Conservation (phyloP, 2,888 invertebrate genomes). For the Dromius quadrimaculatus region DNA sequence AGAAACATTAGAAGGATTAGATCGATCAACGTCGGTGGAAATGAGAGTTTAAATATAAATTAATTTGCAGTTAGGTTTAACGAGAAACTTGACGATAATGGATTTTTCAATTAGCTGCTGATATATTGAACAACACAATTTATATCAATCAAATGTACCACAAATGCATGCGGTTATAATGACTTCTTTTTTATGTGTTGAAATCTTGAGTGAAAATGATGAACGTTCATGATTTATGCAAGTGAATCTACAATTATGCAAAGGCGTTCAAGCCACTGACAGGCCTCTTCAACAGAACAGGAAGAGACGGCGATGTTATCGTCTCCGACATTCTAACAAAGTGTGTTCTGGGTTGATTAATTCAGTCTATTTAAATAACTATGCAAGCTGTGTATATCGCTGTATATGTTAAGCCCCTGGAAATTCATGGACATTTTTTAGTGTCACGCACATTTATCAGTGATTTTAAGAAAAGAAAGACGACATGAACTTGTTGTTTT, state of each 20-base stretch:
- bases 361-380: slow-evolving; percentile 49
- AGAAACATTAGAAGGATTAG: neutral
- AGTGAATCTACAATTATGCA: slow-evolving; percentile 24
- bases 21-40: neutral
- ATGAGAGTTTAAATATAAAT: slow-evolving; percentile 1
- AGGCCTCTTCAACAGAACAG: slow-evolving; percentile 7
- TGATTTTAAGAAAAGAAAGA: slow-evolving; percentile 40
- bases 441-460: slow-evolving; percentile 20
- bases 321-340: slow-evolving; percentile 34
- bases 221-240: slow-evolving; percentile 12
- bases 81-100: too few species aligned
- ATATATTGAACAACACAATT: too few species aligned
- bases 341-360: slow-evolving; percentile 45
- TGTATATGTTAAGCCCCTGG: neutral
- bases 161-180: too few species aligned
- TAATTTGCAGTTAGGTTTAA: too few species aligned
- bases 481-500: too few species aligned
- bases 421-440: slow-evolving; percentile 37
- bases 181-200: too few species aligned
- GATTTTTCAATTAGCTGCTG: too few species aligned
- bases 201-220: too few species aligned
- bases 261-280: slow-evolving; percentile 22
- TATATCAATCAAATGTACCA: too few species aligned
- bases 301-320: slow-evolving; percentile 28
- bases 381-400: slow-evolving; percentile 41